Percentiles rank a stretch among this genome's conserved stretches.
These are phyloP conservation scores for Siniperca scherzeri DNA, from an alignment of 2,797 vertebrate species.

Conservation along the genomic window DNA sequence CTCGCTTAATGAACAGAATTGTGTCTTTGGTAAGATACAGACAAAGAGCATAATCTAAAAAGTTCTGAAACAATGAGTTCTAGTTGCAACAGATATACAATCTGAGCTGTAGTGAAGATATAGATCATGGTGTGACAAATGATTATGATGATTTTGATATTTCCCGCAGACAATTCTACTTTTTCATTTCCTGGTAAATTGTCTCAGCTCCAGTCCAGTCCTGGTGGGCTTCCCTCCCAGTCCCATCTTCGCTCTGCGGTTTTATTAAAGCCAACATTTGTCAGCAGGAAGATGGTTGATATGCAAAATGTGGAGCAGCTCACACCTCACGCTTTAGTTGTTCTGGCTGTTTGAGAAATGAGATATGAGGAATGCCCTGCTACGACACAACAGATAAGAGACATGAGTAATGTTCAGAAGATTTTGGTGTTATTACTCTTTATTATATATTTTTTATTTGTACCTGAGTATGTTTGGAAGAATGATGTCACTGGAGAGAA, in stretches of 20 bases:
- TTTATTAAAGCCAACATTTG: constrained; percentile 91
- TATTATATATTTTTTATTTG: constrained; percentile 81
- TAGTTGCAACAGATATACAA: constrained; percentile 51
- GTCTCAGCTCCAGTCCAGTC: constrained; percentile 69
- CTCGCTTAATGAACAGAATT: constrained; percentile 25
- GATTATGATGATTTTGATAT: constrained; percentile 86
- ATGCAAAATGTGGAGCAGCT: constrained; percentile 89
- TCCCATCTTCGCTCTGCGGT: constrained; percentile 68
- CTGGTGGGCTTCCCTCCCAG: constrained; percentile 65
- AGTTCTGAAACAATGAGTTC: constrained; percentile 62
- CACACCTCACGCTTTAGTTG: constrained; percentile 87
- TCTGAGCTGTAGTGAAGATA: constrained; percentile 72
- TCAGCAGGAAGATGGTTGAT: constrained; percentile 91
- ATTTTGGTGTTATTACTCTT: constrained; percentile 83
- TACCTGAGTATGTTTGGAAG: constrained; percentile 61
- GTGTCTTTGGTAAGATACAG: constrained; percentile 33
- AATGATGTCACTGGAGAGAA: constrained; percentile 51
- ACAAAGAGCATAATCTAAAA: constrained; percentile 53
- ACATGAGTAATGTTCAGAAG: constrained; percentile 85
- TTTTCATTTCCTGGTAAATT: constrained; percentile 91
- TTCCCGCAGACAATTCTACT: constrained; percentile 81
- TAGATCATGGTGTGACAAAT: constrained; percentile 83
- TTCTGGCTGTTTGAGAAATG: constrained; percentile 81
- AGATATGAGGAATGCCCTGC: constrained; percentile 88
- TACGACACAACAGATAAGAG: constrained; percentile 92